phyloP scores from a whole-genome alignment of 1,140 invertebrate species.

The Cyclina sinensis region DNA sequence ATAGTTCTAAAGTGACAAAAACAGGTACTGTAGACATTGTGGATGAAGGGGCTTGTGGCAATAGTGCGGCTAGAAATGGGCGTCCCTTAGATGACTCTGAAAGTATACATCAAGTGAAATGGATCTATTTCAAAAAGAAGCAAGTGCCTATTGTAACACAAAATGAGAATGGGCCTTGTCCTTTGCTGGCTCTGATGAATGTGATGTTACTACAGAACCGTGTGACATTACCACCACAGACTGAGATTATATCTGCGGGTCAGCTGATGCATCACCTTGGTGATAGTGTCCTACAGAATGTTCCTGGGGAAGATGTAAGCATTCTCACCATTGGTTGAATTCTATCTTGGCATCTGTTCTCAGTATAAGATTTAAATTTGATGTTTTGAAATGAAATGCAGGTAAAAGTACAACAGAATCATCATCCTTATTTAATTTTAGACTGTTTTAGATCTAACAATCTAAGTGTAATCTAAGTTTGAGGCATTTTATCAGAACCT shows the following conservation, averaged over 20 bases:
- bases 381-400: too few species aligned
- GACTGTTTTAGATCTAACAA: too few species aligned
- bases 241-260: constrained; percentile 88
- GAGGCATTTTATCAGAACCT: too few species aligned
- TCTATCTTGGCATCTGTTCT: too few species aligned
- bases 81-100: constrained; percentile 37
- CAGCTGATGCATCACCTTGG: constrained; percentile 89
- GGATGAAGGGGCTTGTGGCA: background rate
- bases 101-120: constrained; percentile 88
- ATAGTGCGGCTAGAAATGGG: background rate
- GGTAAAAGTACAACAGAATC: too few species aligned
- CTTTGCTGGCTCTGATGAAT: constrained; percentile 89
- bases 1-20: background rate
- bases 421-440: too few species aligned
- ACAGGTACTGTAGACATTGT: background rate
- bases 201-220: constrained; percentile 88
- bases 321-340: too few species aligned
- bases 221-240: constrained; percentile 87
- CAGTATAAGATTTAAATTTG: too few species aligned
- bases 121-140: constrained; percentile 87
- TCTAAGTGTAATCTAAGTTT: too few species aligned
- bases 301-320: constrained; percentile 79
- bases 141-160: constrained; percentile 89
- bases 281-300: constrained; percentile 87
- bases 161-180: constrained; percentile 90